These are phyloP conservation scores for Tiphia femorata DNA, from an alignment of 2,888 invertebrate species.

Conservation along the genomic window DNA sequence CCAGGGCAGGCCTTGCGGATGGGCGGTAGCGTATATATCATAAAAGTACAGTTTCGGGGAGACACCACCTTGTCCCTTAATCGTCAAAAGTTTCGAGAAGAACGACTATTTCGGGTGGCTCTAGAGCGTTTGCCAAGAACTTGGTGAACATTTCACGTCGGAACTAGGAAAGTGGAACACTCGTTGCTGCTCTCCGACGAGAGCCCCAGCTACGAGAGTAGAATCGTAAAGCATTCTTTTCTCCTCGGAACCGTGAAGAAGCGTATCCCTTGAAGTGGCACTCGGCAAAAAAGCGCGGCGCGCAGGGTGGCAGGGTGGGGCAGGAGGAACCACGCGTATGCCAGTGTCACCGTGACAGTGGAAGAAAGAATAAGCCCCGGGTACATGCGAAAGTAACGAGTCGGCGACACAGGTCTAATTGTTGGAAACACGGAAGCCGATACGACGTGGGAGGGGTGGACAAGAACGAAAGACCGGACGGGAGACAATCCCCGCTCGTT, in stretches of 20 bases:
- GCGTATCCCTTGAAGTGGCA: slow-evolving; percentile 26
- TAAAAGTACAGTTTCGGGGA: too few species aligned
- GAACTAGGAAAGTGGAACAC: slow-evolving; percentile 38
- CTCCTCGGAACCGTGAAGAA: slow-evolving; percentile 15
- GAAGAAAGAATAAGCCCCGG: neutral
- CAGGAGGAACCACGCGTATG: too few species aligned
- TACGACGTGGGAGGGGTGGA: too few species aligned
- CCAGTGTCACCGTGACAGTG: slow-evolving; percentile 14
- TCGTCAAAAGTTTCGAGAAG: slow-evolving; percentile 9
- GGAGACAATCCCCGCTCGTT: too few species aligned
- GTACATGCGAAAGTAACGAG: neutral
- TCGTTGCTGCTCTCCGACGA: slow-evolving; percentile 29
- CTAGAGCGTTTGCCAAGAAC: slow-evolving; percentile 36
- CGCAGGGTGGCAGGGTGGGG: too few species aligned
- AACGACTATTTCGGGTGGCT: slow-evolving; percentile 35
- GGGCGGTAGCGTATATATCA: too few species aligned
- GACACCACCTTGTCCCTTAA: slow-evolving; percentile 9
- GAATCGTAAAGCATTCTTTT: slow-evolving; percentile 40
- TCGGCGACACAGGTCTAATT: slow-evolving; percentile 14
- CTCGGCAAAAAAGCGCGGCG: slow-evolving; percentile 20
- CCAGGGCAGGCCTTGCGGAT: too few species aligned
- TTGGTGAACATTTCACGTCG: slow-evolving; percentile 30
- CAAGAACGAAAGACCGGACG: too few species aligned
- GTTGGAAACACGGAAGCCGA: slow-evolving; percentile 29
- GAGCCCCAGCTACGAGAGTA: slow-evolving; percentile 23